Conservation (phyloP, 2,113 vertebrate genomes). For the Sylvilagus bachmani region DNA sequence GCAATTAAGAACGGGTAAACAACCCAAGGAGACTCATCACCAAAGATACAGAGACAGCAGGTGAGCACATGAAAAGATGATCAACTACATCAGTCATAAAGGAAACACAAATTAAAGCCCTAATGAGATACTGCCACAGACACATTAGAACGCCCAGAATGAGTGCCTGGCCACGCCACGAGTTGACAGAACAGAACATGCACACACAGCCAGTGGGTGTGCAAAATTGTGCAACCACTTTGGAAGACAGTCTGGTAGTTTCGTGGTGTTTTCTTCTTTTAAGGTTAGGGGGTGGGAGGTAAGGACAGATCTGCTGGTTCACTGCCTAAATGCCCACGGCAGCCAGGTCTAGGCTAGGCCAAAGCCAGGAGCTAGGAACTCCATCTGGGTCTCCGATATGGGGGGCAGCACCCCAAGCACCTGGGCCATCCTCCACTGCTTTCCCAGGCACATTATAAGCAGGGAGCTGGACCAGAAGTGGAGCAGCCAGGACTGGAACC, state of each 20-base stretch:
- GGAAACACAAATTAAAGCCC: constrained; percentile 56
- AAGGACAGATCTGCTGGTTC: too few relatives aligned
- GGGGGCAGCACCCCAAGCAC: too few relatives aligned
- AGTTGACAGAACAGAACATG: constrained; percentile 15
- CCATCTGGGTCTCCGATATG: too few relatives aligned
- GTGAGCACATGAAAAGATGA: constrained; percentile 17
- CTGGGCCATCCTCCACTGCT: too few relatives aligned
- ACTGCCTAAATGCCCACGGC: too few relatives aligned
- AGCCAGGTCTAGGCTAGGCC: too few relatives aligned
- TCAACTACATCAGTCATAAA: constrained; percentile 19
- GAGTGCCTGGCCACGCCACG: not conserved
- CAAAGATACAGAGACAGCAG: not conserved
- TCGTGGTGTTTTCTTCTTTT: not conserved
- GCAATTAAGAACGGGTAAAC: constrained; percentile 19
- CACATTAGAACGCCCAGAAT: not conserved
- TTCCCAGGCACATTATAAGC: too few relatives aligned
- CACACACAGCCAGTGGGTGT: not conserved
- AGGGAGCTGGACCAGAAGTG: too few relatives aligned
- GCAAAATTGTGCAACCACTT: constrained; percentile 14
- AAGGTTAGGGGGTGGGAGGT: too few relatives aligned
- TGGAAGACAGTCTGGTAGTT: constrained; percentile 30
- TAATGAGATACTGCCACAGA: not conserved
- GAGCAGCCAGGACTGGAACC: too few relatives aligned
- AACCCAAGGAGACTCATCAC: not conserved
- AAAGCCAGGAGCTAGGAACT: too few relatives aligned